These are phyloP conservation scores for Pachycephus smyrnensis DNA, from an alignment of 2,888 invertebrate species.

Conservation along the genomic window DNA sequence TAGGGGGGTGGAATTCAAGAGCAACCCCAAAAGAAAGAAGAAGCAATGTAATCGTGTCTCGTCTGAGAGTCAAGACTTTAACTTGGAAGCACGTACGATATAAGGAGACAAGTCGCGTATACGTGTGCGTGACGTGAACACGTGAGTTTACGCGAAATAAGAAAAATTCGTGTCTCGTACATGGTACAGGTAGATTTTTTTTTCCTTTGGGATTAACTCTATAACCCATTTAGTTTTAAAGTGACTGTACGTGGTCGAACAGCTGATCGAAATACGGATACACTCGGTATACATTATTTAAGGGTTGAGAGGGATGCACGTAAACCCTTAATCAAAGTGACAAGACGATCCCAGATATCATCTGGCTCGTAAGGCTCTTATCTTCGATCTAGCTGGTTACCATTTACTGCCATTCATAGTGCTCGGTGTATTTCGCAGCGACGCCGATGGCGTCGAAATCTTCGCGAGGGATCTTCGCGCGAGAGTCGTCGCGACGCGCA, in stretches of 20 bases:
- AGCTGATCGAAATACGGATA: conserved; percentile 22
- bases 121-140: background rate
- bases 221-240: background rate
- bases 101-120: background rate
- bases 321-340: conserved; percentile 21
- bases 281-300: conserved; percentile 14
- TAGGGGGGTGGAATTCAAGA: background rate
- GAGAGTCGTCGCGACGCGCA: background rate
- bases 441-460: background rate
- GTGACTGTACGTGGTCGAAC: background rate
- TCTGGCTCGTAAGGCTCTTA: background rate
- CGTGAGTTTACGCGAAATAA: conserved; percentile 2
- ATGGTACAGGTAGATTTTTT: conserved; percentile 6
- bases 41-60: background rate
- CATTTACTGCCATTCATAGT: background rate
- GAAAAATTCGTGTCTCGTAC: conserved; percentile 9
- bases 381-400: background rate
- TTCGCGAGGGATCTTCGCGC: background rate
- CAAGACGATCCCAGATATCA: conserved; percentile 2
- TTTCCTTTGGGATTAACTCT: background rate
- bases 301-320: conserved; percentile 6
- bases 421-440: background rate
- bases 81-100: background rate
- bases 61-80: background rate
- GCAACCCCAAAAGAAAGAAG: background rate